A percentile compares a stretch with the other conserved stretches of the same genome.
These are phyloP conservation scores for Sminthurinus aureus DNA, from an alignment of 2,888 invertebrate genomes.

Conservation along the genomic window DNA sequence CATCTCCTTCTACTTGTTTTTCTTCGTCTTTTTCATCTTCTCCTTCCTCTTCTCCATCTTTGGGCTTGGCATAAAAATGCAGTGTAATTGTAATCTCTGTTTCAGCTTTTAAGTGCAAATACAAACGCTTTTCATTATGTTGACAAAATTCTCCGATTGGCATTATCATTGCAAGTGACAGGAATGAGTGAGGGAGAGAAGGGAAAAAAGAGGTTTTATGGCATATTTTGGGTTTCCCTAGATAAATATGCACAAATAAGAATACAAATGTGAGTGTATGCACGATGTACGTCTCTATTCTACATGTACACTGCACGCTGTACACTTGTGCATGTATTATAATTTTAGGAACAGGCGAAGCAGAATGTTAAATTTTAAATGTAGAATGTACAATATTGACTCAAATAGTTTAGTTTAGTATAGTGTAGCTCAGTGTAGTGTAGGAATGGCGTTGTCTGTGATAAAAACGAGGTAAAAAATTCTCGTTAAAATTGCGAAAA, in stretches of 20 bases:
- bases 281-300: neutral
- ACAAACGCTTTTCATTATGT: neutral
- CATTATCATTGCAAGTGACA: neutral
- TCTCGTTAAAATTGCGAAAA: conserved; percentile 57
- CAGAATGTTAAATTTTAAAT: neutral
- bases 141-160: neutral
- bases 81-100: neutral
- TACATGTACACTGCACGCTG: too few species aligned
- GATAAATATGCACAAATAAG: neutral
- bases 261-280: neutral
- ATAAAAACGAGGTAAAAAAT: conserved; percentile 49
- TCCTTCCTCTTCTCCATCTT: neutral
- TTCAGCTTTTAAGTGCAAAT: conserved; percentile 1
- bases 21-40: neutral
- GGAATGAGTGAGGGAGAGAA: neutral
- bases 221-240: neutral
- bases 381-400: neutral
- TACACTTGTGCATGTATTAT: too few species aligned
- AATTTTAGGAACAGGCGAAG: too few species aligned
- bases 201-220: neutral
- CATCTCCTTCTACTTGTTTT: neutral
- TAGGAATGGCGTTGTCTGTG: neutral
- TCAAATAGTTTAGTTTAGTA: too few species aligned
- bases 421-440: too few species aligned
- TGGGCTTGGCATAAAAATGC: neutral